Percentiles rank a stretch among this genome's conserved stretches.
These are phyloP conservation scores for Protaetia brevitarsis DNA, from an alignment of 1,140 invertebrate species.

Conservation along the genomic window DNA sequence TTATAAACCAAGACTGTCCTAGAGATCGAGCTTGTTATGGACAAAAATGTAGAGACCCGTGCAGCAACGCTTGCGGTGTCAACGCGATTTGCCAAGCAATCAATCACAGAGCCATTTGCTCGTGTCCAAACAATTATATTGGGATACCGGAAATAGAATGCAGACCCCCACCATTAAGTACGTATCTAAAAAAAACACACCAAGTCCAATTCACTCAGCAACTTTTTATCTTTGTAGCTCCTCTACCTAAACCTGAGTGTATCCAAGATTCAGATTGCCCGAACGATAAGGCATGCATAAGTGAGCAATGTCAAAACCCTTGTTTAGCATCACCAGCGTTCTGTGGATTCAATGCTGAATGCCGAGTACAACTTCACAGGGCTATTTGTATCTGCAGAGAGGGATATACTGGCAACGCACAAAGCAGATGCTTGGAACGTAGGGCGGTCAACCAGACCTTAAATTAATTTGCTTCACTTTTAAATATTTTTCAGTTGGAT, in stretches of 20 bases:
- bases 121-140: conserved; percentile 72
- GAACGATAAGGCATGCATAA: conserved; percentile 79
- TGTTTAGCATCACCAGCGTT: conserved; percentile 61
- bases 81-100: conserved; percentile 81
- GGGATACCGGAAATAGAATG: conserved; percentile 80
- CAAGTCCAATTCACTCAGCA: not conserved
- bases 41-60: conserved; percentile 79
- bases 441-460: conserved; percentile 37
- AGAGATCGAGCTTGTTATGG: conserved; percentile 75
- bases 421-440: conserved; percentile 74
- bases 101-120: conserved; percentile 78
- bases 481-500: conserved; percentile 64
- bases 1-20: conserved; percentile 80
- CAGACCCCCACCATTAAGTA: conserved; percentile 46
- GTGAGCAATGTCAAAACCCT: conserved; percentile 73
- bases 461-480: not conserved
- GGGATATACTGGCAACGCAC: conserved; percentile 81
- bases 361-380: conserved; percentile 75
- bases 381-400: conserved; percentile 80
- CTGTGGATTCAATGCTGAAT: conserved; percentile 79
- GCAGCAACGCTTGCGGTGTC: conserved; percentile 74
- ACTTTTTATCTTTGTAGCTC: conserved; percentile 30
- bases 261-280: conserved; percentile 75
- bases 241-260: conserved; percentile 72
- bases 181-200: not conserved